Base-by-base conservation (phyloP, 2,797 vertebrate genomes). In the Trichosurus vulpecula region DNA sequence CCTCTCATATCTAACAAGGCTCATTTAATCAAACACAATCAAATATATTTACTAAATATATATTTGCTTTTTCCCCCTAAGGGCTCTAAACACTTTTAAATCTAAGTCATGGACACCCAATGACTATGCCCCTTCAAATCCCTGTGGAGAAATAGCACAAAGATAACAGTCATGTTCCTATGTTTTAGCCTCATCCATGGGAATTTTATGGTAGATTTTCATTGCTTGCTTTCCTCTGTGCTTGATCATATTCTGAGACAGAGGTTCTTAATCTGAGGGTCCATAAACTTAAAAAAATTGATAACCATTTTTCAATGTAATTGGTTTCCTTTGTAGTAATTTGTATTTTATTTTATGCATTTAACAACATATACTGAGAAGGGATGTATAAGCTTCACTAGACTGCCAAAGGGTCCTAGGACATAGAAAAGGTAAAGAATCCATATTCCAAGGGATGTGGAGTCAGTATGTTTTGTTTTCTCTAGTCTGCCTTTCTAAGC, bases 1-100 rank as follows among this genome's bases (percentile, higher is more conserved):
- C 12, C 27, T 92, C 9, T 53, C 47, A 66, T 90, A 51, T 90
- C 92, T 87, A 93, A 54, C 61, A 94, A 92, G 4, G 27, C 53
- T 96, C 52, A 58, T 27, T 96, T 51, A 94, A 52, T 29, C 53
- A 97, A 96, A 61, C 31, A 96, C 31, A 96, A 95, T 31, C 74
- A 30, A 91, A 92, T n/a, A 61, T 47, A 81, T 81, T 81, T 25
- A 47, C 41, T 81, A 47, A 47, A 81, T 47, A 9, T 27, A 9
- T 47, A 47, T 81, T 74, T 81, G 41, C 22, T 47, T 47, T 47
- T 22, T 41, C 30, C 61, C n/a, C 19, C 6, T 41, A 41, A 74
- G 6, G 30, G 74, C 19, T 81, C 9, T 81, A 27, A 8, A 47
- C 2, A 81, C 41, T 81, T 81, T 41, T 81, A 47, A 9, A 47